Conservation (phyloP, 1,140 invertebrate species). For the Cyrtorhinus lividipennis region DNA sequence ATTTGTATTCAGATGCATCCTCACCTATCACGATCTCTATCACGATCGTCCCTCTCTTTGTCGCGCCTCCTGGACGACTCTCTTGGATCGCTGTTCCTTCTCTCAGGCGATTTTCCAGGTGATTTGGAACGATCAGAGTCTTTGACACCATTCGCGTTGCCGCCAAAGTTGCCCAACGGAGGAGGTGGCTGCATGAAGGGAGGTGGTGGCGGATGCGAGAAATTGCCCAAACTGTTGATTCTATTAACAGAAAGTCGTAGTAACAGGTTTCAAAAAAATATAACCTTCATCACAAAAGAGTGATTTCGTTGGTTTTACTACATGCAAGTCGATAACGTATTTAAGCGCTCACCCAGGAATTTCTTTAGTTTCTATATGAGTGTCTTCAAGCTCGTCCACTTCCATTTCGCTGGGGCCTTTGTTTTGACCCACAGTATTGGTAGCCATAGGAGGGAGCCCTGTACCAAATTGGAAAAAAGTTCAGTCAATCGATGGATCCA, state of each 20-base stretch:
- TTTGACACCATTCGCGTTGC: neutral
- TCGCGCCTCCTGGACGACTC: neutral
- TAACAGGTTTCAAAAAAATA: neutral
- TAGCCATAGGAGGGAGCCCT: neutral
- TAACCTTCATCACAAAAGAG: neutral
- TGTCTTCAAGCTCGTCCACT: neutral
- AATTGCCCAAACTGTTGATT: neutral
- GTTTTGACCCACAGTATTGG: neutral
- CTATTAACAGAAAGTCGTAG: neutral
- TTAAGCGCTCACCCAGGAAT: neutral
- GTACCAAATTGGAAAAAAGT: neutral
- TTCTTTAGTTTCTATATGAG: conserved; percentile 4
- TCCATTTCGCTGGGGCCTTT: conserved; percentile 2
- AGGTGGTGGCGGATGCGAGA: neutral
- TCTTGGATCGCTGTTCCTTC: neutral
- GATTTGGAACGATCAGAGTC: neutral
- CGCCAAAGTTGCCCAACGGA: neutral
- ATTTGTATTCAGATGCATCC: too few relatives aligned
- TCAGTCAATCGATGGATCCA: neutral
- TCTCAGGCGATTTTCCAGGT: neutral
- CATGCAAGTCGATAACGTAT: neutral
- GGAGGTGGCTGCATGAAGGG: conserved; percentile 1
- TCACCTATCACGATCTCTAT: neutral
- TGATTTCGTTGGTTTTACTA: neutral
- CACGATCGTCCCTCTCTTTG: neutral